Evolutionary conservation across 2,797 vertebrate species (phyloP).

Genomic region (Microcaecilia unicolor): DNA sequence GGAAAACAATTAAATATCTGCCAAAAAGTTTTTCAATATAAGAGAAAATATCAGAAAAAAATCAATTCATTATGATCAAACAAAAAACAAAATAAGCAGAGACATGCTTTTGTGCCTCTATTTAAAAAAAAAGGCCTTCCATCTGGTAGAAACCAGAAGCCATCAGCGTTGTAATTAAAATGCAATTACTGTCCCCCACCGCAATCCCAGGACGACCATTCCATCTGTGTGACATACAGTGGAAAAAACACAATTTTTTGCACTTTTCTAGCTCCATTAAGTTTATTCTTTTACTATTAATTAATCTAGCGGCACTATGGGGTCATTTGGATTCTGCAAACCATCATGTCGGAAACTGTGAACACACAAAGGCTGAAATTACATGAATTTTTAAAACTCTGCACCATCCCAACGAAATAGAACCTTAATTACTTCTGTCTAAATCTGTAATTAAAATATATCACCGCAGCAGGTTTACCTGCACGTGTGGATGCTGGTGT

Average conservation of each 20-base stretch:
- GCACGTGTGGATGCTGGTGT: slow-evolving; percentile 54
- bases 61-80: slow-evolving; percentile 47
- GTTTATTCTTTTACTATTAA: slow-evolving; percentile 65
- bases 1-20: too few species aligned
- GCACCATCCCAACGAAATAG: slow-evolving; percentile 60
- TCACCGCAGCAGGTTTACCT: slow-evolving; percentile 78
- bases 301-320: slow-evolving; percentile 57
- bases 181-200: slow-evolving; percentile 89
- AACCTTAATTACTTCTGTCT: slow-evolving; percentile 88
- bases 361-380: slow-evolving; percentile 39
- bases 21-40: too few species aligned
- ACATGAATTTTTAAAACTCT: slow-evolving; percentile 52
- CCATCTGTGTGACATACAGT: slow-evolving; percentile 81
- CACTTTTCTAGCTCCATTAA: slow-evolving; percentile 61
- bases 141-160: slow-evolving; percentile 86
- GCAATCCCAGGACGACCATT: slow-evolving; percentile 90
- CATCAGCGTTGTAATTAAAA: slow-evolving; percentile 98
- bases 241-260: slow-evolving; percentile 51
- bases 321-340: slow-evolving; percentile 51
- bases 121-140: slow-evolving; percentile 90
- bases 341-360: slow-evolving; percentile 37
- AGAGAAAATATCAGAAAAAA: slow-evolving; percentile 25
- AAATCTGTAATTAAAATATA: slow-evolving; percentile 95
- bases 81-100: slow-evolving; percentile 53
- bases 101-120: slow-evolving; percentile 55